Evolutionary conservation across 2,113 vertebrate species (phyloP), one percentile per base, ranked within the genome.

Genomic region (Myrmophylax atrothorax): DNA sequence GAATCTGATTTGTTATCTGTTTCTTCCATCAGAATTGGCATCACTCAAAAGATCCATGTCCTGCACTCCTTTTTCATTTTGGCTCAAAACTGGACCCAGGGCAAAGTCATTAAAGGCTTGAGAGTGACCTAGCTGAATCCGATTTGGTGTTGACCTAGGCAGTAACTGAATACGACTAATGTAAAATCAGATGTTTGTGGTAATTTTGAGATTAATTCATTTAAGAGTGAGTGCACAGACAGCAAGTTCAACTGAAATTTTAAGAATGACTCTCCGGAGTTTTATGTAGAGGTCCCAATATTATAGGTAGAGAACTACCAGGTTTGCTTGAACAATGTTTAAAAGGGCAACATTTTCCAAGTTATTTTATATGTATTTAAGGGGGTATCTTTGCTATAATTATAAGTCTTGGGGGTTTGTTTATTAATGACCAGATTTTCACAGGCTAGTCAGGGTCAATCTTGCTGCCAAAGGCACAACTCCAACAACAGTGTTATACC

Each of bases 201-300:
- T 89, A 81, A 94, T 80, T 90, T 66, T 88, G 79, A 90, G 77
- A 87, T 93, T 79, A 87, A 87, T 94, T 87, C 81, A 94, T 84
- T 70, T 92, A 74, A 28, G 49, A 91, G 66, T 8, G 33, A 84
- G 46, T 66, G 3, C n/a, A 49, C 13, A 90, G 50, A 50, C 18
- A 59, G 22, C 15, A 88, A 75, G 17, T 83, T 91, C 0, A 0
- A 74, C 33, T 42, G 35, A 91, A 74, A 26, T 6, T 94, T 94
- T 95, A n/a, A 26, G 68, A 95, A 67, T 49, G 26, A 37, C 22
- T 66, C n/a, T 77, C 17, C 20, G 37, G 52, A 72, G 25, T 18
- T 72, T 72, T 47, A 40, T 14, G 22, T 17, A 78, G 55, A 87
- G 29, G 22, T 74, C 18, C 7, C 26, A 70, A 3, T 91, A 31